These are phyloP conservation scores for Chloroclystis v-ata DNA, from an alignment of 2,888 invertebrate genomes.

Conservation along the genomic window DNA sequence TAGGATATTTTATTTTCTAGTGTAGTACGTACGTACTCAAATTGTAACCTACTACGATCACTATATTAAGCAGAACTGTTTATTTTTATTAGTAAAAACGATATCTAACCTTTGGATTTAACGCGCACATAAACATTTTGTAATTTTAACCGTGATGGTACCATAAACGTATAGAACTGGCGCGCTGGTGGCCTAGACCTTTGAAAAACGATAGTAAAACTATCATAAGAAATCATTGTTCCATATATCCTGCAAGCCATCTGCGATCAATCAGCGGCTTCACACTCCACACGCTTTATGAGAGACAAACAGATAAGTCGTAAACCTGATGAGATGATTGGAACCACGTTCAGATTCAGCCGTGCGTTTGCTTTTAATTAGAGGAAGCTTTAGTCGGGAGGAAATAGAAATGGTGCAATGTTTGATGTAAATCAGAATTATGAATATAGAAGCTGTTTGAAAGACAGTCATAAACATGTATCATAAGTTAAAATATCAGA, in stretches of 20 bases:
- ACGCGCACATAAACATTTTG: too few relatives aligned
- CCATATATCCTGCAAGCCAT: slow-evolving; percentile 43
- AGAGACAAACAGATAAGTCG: slow-evolving; percentile 59
- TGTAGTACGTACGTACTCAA: too few relatives aligned
- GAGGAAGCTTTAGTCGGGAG: slow-evolving; percentile 52
- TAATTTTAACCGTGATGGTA: too few relatives aligned
- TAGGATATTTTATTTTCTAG: too few relatives aligned
- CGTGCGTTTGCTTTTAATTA: slow-evolving; percentile 68
- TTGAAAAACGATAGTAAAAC: slow-evolving; percentile 5
- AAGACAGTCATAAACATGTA: neutral
- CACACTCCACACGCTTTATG: slow-evolving; percentile 64
- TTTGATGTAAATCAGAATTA: slow-evolving; percentile 12
- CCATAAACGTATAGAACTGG: too few relatives aligned
- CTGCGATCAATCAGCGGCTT: slow-evolving; percentile 68
- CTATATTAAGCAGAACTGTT: too few relatives aligned
- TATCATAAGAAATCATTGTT: slow-evolving; percentile 36
- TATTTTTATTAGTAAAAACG: too few relatives aligned
- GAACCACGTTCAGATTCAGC: slow-evolving; percentile 64
- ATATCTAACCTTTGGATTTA: too few relatives aligned
- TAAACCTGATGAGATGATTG: slow-evolving; percentile 69
- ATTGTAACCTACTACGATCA: too few relatives aligned
- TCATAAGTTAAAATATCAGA: neutral
- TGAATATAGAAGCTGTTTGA: neutral
- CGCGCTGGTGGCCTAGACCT: neutral
- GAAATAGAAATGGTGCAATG: slow-evolving; percentile 40